Conservation (phyloP, 2,888 invertebrate species). For the Argyresthia albistria region DNA sequence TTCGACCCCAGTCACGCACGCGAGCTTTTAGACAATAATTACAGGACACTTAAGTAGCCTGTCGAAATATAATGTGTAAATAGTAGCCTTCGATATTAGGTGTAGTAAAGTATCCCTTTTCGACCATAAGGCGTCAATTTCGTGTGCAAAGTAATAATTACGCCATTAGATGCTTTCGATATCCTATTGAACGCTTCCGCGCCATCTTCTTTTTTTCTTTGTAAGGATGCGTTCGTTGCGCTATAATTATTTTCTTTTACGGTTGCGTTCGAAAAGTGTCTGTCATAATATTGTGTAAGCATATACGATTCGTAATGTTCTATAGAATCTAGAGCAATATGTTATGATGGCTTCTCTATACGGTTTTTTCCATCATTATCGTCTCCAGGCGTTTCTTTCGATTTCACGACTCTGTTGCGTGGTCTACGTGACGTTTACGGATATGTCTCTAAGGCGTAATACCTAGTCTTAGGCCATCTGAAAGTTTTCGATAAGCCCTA, state of each 20-base stretch:
- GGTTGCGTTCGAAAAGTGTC: conserved; percentile 34
- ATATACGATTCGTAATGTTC: conserved; percentile 1
- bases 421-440: too few species aligned
- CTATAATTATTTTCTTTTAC: conserved; percentile 35
- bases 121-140: conserved; percentile 60
- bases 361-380: too few species aligned
- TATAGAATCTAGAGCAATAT: background rate
- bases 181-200: conserved; percentile 51
- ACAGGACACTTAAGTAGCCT: conserved; percentile 59
- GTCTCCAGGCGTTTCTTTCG: too few species aligned
- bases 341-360: background rate
- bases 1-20: conserved; percentile 35
- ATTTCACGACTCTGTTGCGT: too few species aligned
- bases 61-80: conserved; percentile 67
- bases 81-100: conserved; percentile 46
- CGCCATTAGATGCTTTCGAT: conserved; percentile 64
- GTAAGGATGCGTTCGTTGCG: conserved; percentile 29
- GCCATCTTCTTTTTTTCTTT: conserved; percentile 22
- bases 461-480: too few species aligned
- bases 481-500: too few species aligned
- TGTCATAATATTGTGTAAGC: conserved; percentile 51
- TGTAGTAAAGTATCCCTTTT: conserved; percentile 37
- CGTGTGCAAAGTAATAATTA: conserved; percentile 55
- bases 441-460: too few species aligned
- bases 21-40: conserved; percentile 55